A percentile compares a stretch with the other conserved stretches of the same genome.
Conservation (phyloP, 2,113 vertebrate genomes). For the Xiphorhynchus elegans region DNA sequence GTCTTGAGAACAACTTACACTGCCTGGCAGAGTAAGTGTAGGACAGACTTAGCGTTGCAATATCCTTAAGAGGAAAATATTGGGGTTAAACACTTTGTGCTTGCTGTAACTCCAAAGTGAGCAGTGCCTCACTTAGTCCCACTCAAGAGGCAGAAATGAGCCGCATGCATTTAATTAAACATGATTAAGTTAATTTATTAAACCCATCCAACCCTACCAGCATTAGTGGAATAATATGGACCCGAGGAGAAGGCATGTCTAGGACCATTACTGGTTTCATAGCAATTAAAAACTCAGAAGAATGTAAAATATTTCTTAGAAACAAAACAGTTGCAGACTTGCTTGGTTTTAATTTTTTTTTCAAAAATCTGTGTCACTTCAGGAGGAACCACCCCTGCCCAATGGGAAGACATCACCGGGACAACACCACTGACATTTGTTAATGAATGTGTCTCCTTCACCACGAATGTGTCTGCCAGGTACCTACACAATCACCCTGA, state of each 20-base stretch:
- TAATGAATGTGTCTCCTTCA: constrained; percentile 97
- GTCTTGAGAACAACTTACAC: not conserved
- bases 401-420: constrained; percentile 98
- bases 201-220: not conserved
- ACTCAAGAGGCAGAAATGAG: not conserved
- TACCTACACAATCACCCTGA: constrained; percentile 16
- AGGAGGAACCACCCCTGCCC: constrained; percentile 97
- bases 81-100: not conserved
- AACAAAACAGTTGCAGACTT: not conserved
- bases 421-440: constrained; percentile 95
- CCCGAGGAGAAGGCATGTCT: not conserved
- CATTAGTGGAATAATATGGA: not conserved
- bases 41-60: not conserved
- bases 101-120: not conserved
- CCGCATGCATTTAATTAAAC: not conserved
- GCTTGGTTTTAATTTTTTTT: not conserved
- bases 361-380: not conserved
- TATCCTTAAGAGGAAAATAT: not conserved
- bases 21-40: not conserved
- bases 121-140: not conserved
- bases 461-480: constrained; percentile 98
- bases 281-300: not conserved
- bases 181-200: not conserved
- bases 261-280: not conserved
- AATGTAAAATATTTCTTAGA: not conserved